Evolutionary conservation across 2,113 vertebrate genomes (phyloP).

Genomic region (Theristicus caerulescens): DNA sequence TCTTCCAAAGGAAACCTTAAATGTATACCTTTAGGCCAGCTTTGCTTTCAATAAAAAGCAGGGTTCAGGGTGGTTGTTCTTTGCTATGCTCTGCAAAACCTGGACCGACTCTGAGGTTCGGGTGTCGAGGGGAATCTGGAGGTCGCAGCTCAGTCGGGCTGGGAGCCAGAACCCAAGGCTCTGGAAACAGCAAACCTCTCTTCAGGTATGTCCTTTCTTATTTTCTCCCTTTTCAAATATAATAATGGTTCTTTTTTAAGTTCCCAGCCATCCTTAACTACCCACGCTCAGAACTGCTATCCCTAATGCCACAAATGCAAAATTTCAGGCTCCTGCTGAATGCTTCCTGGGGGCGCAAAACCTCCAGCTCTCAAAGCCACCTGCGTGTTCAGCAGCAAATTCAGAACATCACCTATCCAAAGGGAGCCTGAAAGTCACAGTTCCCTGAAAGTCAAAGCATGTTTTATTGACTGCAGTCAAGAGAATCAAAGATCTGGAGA

Average conservation of each 20-base stretch:
- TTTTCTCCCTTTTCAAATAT: not conserved
- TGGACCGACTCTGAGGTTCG: not conserved
- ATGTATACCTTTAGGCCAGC: not conserved
- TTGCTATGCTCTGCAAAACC: not conserved
- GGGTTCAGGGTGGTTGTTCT: not conserved
- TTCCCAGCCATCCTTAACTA: not conserved
- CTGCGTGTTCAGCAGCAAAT: slow-evolving; percentile 5
- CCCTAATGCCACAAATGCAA: not conserved
- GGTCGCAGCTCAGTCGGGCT: not conserved
- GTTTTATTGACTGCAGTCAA: slow-evolving; percentile 25
- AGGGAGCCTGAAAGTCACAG: not conserved
- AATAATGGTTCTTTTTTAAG: not conserved
- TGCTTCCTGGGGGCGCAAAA: not conserved
- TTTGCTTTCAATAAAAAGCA: not conserved
- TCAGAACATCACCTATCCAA: not conserved
- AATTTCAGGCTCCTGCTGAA: not conserved
- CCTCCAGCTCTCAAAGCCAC: not conserved
- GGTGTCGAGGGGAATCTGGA: not conserved
- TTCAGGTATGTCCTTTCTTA: not conserved
- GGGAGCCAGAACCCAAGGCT: not conserved
- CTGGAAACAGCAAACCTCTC: not conserved
- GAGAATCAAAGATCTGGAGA: slow-evolving; percentile 9
- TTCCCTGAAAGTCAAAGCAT: slow-evolving; percentile 8
- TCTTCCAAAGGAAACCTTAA: not conserved
- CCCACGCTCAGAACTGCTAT: not conserved